Percentiles rank a stretch among this genome's conserved stretches.
phyloP scores from a whole-genome alignment of 2,888 invertebrate genomes.

The Hypena proboscidalis region DNA sequence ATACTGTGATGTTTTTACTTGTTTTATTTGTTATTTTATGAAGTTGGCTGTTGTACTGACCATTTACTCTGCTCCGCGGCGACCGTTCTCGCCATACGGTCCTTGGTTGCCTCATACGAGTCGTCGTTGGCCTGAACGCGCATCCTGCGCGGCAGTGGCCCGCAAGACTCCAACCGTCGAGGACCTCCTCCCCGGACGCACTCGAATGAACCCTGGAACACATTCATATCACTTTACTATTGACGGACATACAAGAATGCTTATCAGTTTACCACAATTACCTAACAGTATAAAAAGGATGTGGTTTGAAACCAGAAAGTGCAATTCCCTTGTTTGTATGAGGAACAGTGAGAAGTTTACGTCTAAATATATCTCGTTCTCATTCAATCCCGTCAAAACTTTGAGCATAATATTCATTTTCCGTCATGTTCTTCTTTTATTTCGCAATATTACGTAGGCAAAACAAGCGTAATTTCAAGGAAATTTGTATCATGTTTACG shows the following conservation, averaged over 20 bases:
- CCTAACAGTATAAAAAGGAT: slow-evolving; percentile 1
- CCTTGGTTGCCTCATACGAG: slow-evolving; percentile 96
- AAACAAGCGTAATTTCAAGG: not conserved
- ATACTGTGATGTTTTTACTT: too few species aligned
- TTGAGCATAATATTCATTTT: too few species aligned
- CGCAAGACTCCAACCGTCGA: slow-evolving; percentile 91
- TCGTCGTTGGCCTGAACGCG: slow-evolving; percentile 98
- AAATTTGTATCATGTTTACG: not conserved
- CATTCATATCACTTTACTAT: slow-evolving; percentile 12
- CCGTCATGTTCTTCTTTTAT: not conserved
- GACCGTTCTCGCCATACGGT: slow-evolving; percentile 96
- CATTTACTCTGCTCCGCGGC: slow-evolving; percentile 97
- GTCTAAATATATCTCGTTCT: too few species aligned
- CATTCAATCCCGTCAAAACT: too few species aligned
- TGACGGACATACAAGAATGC: not conserved
- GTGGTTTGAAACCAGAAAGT: slow-evolving; percentile 7
- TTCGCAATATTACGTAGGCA: not conserved
- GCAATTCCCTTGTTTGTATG: not conserved
- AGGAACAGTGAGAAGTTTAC: not conserved
- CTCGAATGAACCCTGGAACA: slow-evolving; percentile 94
- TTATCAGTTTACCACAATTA: not conserved
- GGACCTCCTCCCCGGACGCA: slow-evolving; percentile 88
- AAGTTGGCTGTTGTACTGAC: slow-evolving; percentile 73
- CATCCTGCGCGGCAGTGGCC: slow-evolving; percentile 94
- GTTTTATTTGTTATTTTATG: not conserved